phyloP scores from a whole-genome alignment of 2,888 invertebrate genomes.

The Tetheella fluctuosa region DNA sequence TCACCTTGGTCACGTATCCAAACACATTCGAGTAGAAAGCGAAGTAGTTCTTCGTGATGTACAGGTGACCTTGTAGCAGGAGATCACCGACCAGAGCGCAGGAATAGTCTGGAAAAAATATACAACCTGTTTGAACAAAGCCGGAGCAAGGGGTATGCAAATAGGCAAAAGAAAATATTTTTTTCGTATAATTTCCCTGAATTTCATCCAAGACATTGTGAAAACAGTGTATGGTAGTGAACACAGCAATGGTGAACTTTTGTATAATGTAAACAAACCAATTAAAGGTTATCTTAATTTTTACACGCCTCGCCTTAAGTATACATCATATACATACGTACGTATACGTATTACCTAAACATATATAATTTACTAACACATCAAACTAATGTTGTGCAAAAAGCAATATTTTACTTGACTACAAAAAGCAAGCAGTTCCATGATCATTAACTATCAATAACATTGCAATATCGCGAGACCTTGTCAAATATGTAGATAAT shows the following conservation, averaged over 20 bases:
- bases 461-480: slow-evolving; percentile 4
- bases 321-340: not conserved
- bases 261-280: no score
- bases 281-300: no score
- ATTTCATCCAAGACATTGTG: no score
- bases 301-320: no score
- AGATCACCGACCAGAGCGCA: slow-evolving; percentile 97
- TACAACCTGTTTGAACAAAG: not conserved
- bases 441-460: not conserved
- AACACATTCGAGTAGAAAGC: slow-evolving; percentile 98
- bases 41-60: slow-evolving; percentile 97
- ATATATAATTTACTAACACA: no score
- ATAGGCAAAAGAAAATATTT: not conserved
- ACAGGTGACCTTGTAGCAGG: slow-evolving; percentile 95
- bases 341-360: no score
- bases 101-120: slow-evolving; percentile 90
- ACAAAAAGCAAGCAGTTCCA: no score
- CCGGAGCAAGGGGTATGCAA: not conserved
- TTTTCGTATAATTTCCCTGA: no score
- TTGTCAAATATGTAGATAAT: slow-evolving; percentile 7
- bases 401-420: not conserved
- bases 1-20: slow-evolving; percentile 96
- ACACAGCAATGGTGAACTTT: no score
- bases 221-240: no score
- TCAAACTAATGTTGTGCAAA: not conserved